Evolutionary conservation across 1,140 invertebrate species (phyloP), one percentile per base, ranked within the genome.

Genomic region (Papilio polytes): DNA sequence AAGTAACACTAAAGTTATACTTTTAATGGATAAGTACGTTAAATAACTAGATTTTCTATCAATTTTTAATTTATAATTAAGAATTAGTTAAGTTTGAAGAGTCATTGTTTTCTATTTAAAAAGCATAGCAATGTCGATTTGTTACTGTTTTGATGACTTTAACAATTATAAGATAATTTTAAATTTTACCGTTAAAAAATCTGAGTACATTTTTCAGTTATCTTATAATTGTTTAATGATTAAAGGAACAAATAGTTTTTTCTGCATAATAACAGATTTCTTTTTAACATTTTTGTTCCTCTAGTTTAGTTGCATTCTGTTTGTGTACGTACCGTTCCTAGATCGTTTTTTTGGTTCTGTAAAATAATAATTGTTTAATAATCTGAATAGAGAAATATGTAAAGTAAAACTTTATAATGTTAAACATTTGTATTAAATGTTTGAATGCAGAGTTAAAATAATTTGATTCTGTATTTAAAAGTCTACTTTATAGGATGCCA

Each of bases 251-350:
- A 66, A 66, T 31, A 66, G 36, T 36, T 63, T 3, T 36, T 63
- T 3, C 9, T 26, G 10, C 3, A 12, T 63, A 22, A 26, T 1
- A n/a, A n/a, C n/a, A 63, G 8, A 8, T 22, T 63, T 7, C 12
- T 26, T 22, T 63, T 66, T 63, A 66, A 59, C 2, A 26, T 48
- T 74, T 74, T 74, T 51, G 44, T 66, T 80, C 22, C 41, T 53
- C 53, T 41, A 59, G 3, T 51, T 80, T 51, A 36, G 36, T 76
- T 51, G 26, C 26, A 26, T 59, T 15, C n/a, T n/a, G n/a, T 76
- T 9, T 81, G 86, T 87, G 86, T 92, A 94, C 92, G 86, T 94
- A 94, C 92, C 92, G 83, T 83, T 89, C 85, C 89, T 91, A 92
- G 85, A 81, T 78, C 87, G 87, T 82, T 89, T 92, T 87, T 90